Evolutionary conservation across 2,797 vertebrate genomes (phyloP).

Genomic region (Crenichthys baileyi): DNA sequence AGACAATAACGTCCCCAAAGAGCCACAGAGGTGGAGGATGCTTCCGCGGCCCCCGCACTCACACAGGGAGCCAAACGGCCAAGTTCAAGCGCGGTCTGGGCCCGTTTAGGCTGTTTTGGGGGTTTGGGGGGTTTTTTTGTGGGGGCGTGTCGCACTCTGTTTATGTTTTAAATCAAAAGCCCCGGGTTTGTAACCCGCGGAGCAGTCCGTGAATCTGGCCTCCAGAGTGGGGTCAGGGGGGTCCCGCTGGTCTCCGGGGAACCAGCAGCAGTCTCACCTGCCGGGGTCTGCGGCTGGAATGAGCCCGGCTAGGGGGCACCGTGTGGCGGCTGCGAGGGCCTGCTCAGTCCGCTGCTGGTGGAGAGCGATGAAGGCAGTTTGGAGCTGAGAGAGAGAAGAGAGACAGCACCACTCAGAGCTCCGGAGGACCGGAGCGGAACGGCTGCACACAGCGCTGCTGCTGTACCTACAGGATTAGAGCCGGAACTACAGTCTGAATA

Average conservation of each 20-base stretch:
- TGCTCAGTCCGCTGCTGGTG: constrained; percentile 56
- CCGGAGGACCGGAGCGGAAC: constrained; percentile 72
- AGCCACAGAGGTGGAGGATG: constrained; percentile 16
- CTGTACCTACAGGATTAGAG: neutral
- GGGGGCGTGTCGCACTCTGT: constrained; percentile 64
- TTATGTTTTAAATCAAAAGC: constrained; percentile 43
- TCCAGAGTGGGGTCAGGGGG: neutral
- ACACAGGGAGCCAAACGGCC: neutral
- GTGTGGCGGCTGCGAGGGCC: constrained; percentile 60
- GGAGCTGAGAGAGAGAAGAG: constrained; percentile 33
- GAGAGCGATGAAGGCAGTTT: constrained; percentile 59
- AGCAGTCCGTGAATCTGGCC: constrained; percentile 23
- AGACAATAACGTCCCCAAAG: constrained; percentile 32
- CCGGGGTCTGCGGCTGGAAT: constrained; percentile 43
- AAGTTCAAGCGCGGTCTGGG: constrained; percentile 29
- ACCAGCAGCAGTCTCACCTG: constrained; percentile 47
- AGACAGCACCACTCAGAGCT: constrained; percentile 81
- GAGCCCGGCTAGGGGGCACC: constrained; percentile 53
- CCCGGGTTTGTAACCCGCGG: constrained; percentile 11
- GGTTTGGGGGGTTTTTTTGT: too few relatives aligned
- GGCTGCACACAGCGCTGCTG: neutral
- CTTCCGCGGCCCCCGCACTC: constrained; percentile 4
- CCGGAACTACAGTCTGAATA: neutral
- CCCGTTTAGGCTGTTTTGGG: constrained; percentile 35
- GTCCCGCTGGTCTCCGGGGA: constrained; percentile 13